phyloP scores from a whole-genome alignment of 2,888 invertebrate genomes.

The Luffia ferchaultella region DNA sequence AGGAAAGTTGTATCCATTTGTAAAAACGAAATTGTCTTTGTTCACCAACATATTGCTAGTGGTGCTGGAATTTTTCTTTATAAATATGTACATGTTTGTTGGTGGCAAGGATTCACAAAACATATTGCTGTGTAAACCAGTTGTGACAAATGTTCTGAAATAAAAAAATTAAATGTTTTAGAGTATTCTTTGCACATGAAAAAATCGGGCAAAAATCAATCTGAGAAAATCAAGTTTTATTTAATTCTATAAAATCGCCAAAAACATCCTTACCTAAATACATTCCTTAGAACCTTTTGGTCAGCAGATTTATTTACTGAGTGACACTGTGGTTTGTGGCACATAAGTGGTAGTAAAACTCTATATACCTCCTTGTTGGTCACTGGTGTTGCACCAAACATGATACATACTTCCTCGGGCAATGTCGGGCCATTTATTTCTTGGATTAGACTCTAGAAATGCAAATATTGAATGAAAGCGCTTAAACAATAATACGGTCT shows the following conservation, averaged over 20 bases:
- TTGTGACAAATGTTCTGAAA: conserved; percentile 55
- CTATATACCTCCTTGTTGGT: conserved; percentile 52
- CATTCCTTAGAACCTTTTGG: conserved; percentile 43
- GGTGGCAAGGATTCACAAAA: conserved; percentile 44
- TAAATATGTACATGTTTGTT: conserved; percentile 57
- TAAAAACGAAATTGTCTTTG: conserved; percentile 37
- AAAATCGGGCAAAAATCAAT: too few relatives aligned
- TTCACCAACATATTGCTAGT: conserved; percentile 28
- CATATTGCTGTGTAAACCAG: conserved; percentile 42
- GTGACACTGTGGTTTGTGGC: conserved; percentile 51
- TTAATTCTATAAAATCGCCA: background rate
- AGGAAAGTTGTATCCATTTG: conserved; percentile 42
- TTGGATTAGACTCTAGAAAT: conserved; percentile 36
- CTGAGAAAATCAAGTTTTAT: background rate
- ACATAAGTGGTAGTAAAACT: conserved; percentile 36
- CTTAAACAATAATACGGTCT: too few relatives aligned
- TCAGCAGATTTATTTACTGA: conserved; percentile 42
- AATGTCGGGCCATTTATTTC: conserved; percentile 43
- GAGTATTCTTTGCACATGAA: background rate
- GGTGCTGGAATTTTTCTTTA: conserved; percentile 35
- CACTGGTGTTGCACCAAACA: conserved; percentile 43
- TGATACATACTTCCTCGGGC: conserved; percentile 51
- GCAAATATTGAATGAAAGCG: background rate
- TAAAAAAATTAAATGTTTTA: conserved; percentile 8
- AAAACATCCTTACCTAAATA: conserved; percentile 39